Conservation (phyloP, 2,888 invertebrate species). For the Apoda limacodes region DNA sequence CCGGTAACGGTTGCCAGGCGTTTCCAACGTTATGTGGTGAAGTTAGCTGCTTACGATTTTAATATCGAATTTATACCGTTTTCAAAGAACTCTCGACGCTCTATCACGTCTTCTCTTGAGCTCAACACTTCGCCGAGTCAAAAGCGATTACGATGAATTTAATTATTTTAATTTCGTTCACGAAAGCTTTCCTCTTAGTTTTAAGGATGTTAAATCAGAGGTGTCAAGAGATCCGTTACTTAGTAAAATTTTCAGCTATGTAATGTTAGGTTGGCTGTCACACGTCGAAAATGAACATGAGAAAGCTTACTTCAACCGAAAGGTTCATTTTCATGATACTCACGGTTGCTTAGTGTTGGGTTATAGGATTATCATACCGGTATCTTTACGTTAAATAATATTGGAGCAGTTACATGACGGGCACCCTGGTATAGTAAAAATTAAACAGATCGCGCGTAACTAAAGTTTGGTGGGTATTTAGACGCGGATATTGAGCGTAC, state of each 20-base stretch:
- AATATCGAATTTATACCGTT: conserved; percentile 13
- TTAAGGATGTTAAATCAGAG: conserved; percentile 11
- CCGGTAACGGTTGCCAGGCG: conserved; percentile 12
- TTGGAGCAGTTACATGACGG: conserved; percentile 17
- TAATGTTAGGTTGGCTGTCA: conserved; percentile 13
- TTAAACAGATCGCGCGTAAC: conserved; percentile 19
- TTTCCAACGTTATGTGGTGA: conserved; percentile 10
- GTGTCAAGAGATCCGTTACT: conserved; percentile 12
- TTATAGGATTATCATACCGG: conserved; percentile 16
- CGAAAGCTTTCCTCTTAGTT: conserved; percentile 9
- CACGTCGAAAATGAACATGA: not conserved
- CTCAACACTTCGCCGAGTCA: not conserved
- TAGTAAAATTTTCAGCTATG: conserved; percentile 10
- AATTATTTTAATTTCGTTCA: conserved; percentile 12
- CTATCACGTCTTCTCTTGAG: conserved; percentile 8
- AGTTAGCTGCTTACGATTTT: conserved; percentile 13
- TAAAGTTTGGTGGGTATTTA: conserved; percentile 18
- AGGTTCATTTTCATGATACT: conserved; percentile 7
- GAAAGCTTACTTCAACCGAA: conserved; percentile 7
- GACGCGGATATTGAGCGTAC: conserved; percentile 14
- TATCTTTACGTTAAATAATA: conserved; percentile 7
- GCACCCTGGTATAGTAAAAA: conserved; percentile 19
- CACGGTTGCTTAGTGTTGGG: conserved; percentile 18
- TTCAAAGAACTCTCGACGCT: conserved; percentile 12
- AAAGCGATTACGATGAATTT: conserved; percentile 1